Evolutionary conservation across 2,888 invertebrate genomes (phyloP).

Genomic region (Eubasilissa splendida): DNA sequence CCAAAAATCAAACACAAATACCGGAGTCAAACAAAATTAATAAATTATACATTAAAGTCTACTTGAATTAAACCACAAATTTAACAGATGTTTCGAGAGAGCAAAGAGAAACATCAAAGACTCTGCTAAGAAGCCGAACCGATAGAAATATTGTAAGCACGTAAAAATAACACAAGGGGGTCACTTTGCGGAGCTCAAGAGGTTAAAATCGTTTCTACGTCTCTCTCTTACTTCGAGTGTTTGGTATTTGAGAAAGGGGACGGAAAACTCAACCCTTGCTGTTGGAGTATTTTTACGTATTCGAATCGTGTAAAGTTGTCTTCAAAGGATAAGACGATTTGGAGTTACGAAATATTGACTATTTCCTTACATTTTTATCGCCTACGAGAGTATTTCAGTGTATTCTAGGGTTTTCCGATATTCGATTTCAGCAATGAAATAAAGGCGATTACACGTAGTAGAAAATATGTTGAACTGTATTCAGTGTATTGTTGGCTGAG

Average conservation of each 20-base stretch:
- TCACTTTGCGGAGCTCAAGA: slow-evolving; percentile 27
- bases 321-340: slow-evolving; percentile 49
- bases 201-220: slow-evolving; percentile 18
- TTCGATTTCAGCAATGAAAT: slow-evolving; percentile 32
- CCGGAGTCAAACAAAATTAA: not conserved
- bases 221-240: not conserved
- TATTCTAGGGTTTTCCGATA: slow-evolving; percentile 13
- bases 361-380: slow-evolving; percentile 37
- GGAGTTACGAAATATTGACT: slow-evolving; percentile 32
- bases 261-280: not conserved
- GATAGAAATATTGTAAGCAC: slow-evolving; percentile 30
- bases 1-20: no score
- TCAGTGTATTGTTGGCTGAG: slow-evolving; percentile 16
- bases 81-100: not conserved
- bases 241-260: not conserved
- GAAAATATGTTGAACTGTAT: slow-evolving; percentile 8
- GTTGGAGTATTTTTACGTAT: slow-evolving; percentile 50
- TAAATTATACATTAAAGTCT: not conserved
- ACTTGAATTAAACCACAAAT: not conserved
- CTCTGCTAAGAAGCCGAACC: not conserved
- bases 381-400: not conserved
- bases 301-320: slow-evolving; percentile 48
- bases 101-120: not conserved
- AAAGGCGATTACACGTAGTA: slow-evolving; percentile 23
- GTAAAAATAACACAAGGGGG: slow-evolving; percentile 38